These are phyloP conservation scores for Oryzias melastigma DNA, from an alignment of 2,113 vertebrate species.

Conservation along the genomic window DNA sequence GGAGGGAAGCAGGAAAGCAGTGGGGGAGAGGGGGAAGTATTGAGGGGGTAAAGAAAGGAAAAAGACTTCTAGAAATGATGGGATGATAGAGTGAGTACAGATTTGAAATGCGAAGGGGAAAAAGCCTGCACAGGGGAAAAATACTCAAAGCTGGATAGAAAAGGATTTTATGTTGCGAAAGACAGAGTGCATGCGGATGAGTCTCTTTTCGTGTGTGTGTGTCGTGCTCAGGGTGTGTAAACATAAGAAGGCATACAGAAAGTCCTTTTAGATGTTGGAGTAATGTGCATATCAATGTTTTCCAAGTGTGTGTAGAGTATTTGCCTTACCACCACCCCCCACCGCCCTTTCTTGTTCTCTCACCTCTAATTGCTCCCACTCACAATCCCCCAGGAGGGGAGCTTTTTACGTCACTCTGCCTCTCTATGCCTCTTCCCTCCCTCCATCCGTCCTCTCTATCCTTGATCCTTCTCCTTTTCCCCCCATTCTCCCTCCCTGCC, in stretches of 20 bases:
- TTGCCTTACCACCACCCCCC: constrained; percentile 48
- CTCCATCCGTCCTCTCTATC: constrained; percentile 37
- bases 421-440: constrained; percentile 38
- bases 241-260: constrained; percentile 41
- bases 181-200: constrained; percentile 28
- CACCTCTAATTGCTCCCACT: constrained; percentile 75
- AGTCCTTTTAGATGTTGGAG: constrained; percentile 42
- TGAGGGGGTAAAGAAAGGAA: constrained; percentile 48
- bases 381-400: constrained; percentile 65
- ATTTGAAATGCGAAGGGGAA: constrained; percentile 40
- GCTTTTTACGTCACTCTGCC: constrained; percentile 61
- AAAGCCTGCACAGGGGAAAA: constrained; percentile 28
- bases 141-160: constrained; percentile 52
- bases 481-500: constrained; percentile 25
- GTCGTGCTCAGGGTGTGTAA: constrained; percentile 11
- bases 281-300: constrained; percentile 58
- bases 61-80: constrained; percentile 49
- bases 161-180: constrained; percentile 55
- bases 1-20: constrained; percentile 28
- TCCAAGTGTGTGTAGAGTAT: constrained; percentile 44
- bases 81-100: constrained; percentile 59
- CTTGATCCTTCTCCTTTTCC: constrained; percentile 28
- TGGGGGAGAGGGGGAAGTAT: constrained; percentile 32
- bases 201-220: constrained; percentile 19
- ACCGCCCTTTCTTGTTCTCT: constrained; percentile 64